Conservation (phyloP, 2,113 vertebrate genomes). For the Alligator mississippiensis region DNA sequence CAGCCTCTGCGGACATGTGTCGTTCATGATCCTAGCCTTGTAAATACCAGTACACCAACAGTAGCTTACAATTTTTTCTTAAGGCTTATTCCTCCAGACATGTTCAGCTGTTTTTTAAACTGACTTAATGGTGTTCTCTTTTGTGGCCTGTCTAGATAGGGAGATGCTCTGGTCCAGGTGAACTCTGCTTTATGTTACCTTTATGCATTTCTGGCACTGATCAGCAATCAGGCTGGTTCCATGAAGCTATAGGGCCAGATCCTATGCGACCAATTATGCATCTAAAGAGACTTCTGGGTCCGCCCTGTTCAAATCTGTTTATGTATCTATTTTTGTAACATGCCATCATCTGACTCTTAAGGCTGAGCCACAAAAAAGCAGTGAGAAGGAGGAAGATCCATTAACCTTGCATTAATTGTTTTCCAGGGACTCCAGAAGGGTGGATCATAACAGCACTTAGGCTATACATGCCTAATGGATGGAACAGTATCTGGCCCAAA, state of each 20-base stretch:
- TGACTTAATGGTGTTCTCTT: not conserved
- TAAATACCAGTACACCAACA: not conserved
- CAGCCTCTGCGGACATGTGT: not conserved
- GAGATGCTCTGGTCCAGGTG: not conserved
- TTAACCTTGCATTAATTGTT: too few species aligned
- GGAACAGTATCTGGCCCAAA: too few species aligned
- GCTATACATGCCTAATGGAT: too few species aligned
- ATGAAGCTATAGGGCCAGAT: not conserved
- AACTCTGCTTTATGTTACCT: not conserved
- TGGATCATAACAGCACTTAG: too few species aligned
- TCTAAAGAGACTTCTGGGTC: too few species aligned
- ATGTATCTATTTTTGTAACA: too few species aligned
- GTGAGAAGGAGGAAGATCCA: too few species aligned
- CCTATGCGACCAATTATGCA: too few species aligned
- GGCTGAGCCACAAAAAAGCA: too few species aligned
- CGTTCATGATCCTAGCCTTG: not conserved
- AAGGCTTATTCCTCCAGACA: not conserved
- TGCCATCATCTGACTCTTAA: too few species aligned
- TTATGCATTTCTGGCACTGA: not conserved
- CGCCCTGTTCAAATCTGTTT: too few species aligned
- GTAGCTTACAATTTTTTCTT: not conserved
- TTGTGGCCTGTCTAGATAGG: not conserved
- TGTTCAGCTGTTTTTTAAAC: not conserved
- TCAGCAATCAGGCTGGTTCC: not conserved
- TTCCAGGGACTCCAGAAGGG: too few species aligned